Base-by-base conservation (phyloP, 2,113 vertebrate species). In the Oenanthe melanoleuca region DNA sequence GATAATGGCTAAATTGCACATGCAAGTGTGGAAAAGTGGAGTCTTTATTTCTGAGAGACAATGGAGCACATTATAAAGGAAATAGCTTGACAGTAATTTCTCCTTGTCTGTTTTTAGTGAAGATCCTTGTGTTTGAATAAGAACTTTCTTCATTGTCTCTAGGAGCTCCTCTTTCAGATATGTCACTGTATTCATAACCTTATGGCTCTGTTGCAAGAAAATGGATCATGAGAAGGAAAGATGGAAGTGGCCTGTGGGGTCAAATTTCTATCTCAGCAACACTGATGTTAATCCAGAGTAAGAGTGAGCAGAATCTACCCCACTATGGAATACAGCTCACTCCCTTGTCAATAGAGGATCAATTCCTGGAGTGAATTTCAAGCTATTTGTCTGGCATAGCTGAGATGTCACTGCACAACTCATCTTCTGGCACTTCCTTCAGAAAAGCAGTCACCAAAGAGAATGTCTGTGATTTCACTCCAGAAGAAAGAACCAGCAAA, bases 21-120 rank as follows among this genome's bases (percentile, higher is more conserved):
- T 45, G 53, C 31, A 33, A 74, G 42, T 15, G 17, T 77, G 44
- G 75, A 85, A 82, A 93, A 96, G 82, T 71, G 16, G 24, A 67
- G 73, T 56, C 89, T 96, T 95, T 97, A 86, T 96, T 96, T 96
- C 86, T 64, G 28, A 92, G 80, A 96, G 82, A 97, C 85, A 96
- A 88, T 92, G 79, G 80, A 96, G 34, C 64, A 64, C 57, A 78
- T 96, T 94, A 80, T 95, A 83, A 94, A 90, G 79, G 38, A 90
- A 92, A 73, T 71, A 94, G 72, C 81, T 93, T 96, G 93, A 91
- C 87, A 93, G 89, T 93, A 92, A 93, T 97, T 95, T 91, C 81
- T 95, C 71, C 87, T 55, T 88, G 79, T 89, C 93, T 95, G 70
- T 88, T 95, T 92, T 93, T 47, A 85, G 73, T 87, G 81, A 95